These are phyloP conservation scores for Netelia virgata DNA, from an alignment of 2,888 invertebrate genomes.

Conservation along the genomic window DNA sequence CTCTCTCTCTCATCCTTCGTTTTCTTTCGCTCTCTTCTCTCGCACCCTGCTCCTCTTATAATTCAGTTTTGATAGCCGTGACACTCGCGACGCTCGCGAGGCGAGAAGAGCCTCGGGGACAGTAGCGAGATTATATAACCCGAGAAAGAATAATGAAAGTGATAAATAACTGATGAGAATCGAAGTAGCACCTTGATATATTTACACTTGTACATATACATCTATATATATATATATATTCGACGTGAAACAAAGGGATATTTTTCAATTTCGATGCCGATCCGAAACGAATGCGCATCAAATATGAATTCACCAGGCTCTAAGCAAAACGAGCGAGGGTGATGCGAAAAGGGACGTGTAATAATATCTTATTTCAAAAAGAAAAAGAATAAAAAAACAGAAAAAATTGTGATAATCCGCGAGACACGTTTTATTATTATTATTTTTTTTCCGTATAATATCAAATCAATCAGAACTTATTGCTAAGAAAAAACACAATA, in stretches of 20 bases:
- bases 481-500: background rate
- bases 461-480: too few species aligned
- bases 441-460: too few species aligned
- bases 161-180: constrained; percentile 84
- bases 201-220: background rate
- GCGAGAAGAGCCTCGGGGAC: constrained; percentile 72
- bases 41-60: constrained; percentile 73
- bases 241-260: constrained; percentile 72
- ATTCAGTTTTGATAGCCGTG: constrained; percentile 81
- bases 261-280: constrained; percentile 79
- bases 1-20: constrained; percentile 2
- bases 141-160: constrained; percentile 77
- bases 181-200: constrained; percentile 65
- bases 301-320: constrained; percentile 75
- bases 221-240: background rate
- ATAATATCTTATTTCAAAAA: constrained; percentile 8
- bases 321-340: constrained; percentile 26
- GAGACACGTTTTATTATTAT: too few species aligned
- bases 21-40: constrained; percentile 6
- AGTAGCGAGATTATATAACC: constrained; percentile 64
- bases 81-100: constrained; percentile 72
- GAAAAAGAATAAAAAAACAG: background rate
- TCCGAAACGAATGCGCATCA: constrained; percentile 79
- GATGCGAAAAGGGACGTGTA: constrained; percentile 12
- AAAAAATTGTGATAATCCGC: background rate